Percentiles rank a stretch among this genome's conserved stretches.
phyloP scores from a whole-genome alignment of 1,140 invertebrate genomes.

The Drosophila nigrodunni region DNA sequence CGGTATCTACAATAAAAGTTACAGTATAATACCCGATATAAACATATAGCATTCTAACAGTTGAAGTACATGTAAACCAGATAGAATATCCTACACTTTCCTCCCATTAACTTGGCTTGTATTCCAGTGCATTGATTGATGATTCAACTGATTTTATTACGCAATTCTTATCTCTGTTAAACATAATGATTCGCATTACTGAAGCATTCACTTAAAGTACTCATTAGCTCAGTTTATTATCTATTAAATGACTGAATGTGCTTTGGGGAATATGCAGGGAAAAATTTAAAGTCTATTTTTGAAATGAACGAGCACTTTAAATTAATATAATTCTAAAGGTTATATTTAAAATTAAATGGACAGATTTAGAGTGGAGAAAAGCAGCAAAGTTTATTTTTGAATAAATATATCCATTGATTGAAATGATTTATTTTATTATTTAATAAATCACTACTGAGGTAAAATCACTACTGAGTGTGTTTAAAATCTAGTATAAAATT shows the following conservation, averaged over 20 bases:
- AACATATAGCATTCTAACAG: not conserved
- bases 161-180: constrained; percentile 12
- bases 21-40: not conserved
- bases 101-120: constrained; percentile 20
- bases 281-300: not conserved
- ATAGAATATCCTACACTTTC: not conserved
- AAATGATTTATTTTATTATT: too few species aligned
- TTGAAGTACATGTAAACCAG: not conserved
- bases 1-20: constrained; percentile 45
- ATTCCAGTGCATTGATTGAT: constrained; percentile 38
- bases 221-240: constrained; percentile 4
- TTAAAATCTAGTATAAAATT: too few species aligned
- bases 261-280: not conserved
- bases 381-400: too few species aligned
- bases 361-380: too few species aligned
- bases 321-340: not conserved
- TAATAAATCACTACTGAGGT: too few species aligned
- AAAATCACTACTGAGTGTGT: too few species aligned
- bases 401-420: too few species aligned
- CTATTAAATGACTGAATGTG: constrained; percentile 14
- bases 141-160: constrained; percentile 30
- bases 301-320: not conserved
- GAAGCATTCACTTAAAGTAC: constrained; percentile 9
- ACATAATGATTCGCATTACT: constrained; percentile 9
- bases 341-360: too few species aligned